A percentile compares a stretch with the other conserved stretches of the same genome.
phyloP scores from a whole-genome alignment of 2,113 vertebrate species.

The Coregonus clupeaformis region DNA sequence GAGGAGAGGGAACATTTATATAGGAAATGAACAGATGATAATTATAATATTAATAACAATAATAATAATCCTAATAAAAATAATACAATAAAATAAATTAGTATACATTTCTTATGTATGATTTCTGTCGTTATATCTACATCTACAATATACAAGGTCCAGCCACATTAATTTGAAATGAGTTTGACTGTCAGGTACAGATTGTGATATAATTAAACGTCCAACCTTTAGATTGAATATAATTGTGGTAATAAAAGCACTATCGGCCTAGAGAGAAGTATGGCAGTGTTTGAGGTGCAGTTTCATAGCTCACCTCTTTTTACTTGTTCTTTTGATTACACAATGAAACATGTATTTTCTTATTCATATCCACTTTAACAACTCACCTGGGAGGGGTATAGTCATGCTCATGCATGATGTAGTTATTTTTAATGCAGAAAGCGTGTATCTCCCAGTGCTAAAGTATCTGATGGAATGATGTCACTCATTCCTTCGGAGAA shows the following conservation, averaged over 20 bases:
- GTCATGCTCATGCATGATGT: conserved; percentile 64
- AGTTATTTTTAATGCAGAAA: conserved; percentile 75
- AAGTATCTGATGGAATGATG: conserved; percentile 64
- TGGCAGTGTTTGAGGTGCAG: no score
- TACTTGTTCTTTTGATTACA: no score
- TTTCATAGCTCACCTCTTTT: no score
- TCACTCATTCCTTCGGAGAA: conserved; percentile 66
- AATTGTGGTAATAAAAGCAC: background rate
- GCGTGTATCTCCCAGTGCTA: conserved; percentile 63
- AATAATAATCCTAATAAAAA: background rate
- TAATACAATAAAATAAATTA: background rate
- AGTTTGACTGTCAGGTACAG: no score
- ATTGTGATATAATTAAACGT: no score
- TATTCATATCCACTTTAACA: conserved; percentile 61
- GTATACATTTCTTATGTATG: no score
- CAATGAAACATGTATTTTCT: conserved; percentile 35
- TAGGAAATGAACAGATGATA: background rate
- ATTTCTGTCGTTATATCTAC: no score
- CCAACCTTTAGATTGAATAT: background rate
- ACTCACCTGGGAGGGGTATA: conserved; percentile 52
- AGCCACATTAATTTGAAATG: no score
- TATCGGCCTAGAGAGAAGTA: background rate
- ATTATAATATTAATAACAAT: conserved; percentile 10
- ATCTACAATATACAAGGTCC: no score
- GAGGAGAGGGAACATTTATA: background rate